phyloP scores from a whole-genome alignment of 2,797 vertebrate species.

The Pogoniulus pusillus region DNA sequence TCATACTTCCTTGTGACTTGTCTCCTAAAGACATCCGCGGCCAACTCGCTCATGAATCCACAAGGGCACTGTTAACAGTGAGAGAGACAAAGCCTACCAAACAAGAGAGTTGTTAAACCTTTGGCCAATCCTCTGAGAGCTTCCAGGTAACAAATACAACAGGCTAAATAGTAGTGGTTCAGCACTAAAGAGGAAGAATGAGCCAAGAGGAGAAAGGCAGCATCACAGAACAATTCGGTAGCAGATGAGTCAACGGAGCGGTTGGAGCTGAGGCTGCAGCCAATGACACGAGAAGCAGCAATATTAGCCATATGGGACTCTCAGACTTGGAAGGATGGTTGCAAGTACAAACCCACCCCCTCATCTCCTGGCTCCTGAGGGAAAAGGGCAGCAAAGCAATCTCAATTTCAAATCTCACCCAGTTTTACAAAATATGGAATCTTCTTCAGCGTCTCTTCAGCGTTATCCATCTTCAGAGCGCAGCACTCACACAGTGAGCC shows the following conservation, averaged over 20 bases:
- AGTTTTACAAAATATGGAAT: background rate
- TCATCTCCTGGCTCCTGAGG: slow-evolving; percentile 41
- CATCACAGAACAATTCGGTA: background rate
- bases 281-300: slow-evolving; percentile 1
- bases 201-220: background rate
- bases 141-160: background rate
- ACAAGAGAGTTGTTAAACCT: background rate
- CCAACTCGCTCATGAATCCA: slow-evolving; percentile 34
- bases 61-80: background rate
- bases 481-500: background rate
- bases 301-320: slow-evolving; percentile 35
- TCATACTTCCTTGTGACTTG: slow-evolving; percentile 46
- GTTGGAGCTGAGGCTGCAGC: slow-evolving; percentile 30
- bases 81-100: background rate
- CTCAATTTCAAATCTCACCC: slow-evolving; percentile 5
- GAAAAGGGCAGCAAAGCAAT: slow-evolving; percentile 38
- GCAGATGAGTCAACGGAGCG: slow-evolving; percentile 15
- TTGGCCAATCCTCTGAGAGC: background rate
- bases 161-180: background rate
- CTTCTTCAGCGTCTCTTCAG: background rate
- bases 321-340: slow-evolving; percentile 47
- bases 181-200: background rate
- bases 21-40: slow-evolving; percentile 21
- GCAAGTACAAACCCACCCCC: slow-evolving; percentile 39
- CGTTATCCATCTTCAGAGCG: background rate